A percentile compares a stretch with the other conserved stretches of the same genome.
Evolutionary conservation across 1,140 invertebrate genomes (phyloP).

Genomic region (Archegozetes longisetosus): DNA sequence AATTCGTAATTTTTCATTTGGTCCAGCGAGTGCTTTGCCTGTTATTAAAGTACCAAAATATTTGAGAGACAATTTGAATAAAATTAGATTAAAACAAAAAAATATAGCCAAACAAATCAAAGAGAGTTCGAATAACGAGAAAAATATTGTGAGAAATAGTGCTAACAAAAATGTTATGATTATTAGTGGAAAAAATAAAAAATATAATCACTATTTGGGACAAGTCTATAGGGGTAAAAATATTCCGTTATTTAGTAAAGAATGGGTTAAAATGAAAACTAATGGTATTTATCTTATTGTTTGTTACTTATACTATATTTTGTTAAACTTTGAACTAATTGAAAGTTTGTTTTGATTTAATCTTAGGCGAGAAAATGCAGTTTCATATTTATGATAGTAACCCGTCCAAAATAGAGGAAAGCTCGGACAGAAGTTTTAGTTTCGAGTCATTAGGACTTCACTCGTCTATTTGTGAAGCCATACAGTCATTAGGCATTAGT

Average conservation of each 20-base stretch:
- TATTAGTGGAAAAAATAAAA: no score
- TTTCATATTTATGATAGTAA: conserved; percentile 13
- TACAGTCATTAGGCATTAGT: conserved; percentile 1
- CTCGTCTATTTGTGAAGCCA: conserved; percentile 1
- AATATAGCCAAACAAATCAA: no score
- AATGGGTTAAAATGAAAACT: conserved; percentile 17
- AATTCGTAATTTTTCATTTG: no score
- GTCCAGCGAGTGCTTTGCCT: no score
- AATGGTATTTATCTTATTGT: conserved; percentile 8
- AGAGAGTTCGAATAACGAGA: no score
- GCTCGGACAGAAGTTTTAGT: background rate
- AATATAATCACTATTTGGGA: conserved; percentile 21
- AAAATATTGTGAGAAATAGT: no score
- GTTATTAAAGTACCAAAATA: background rate
- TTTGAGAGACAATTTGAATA: background rate
- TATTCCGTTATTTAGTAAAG: conserved; percentile 18
- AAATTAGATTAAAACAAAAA: no score
- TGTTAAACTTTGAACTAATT: background rate
- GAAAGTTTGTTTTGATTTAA: background rate
- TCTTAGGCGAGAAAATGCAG: conserved; percentile 2
- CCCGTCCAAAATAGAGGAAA: conserved; percentile 10
- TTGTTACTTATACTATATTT: background rate
- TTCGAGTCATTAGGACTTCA: conserved; percentile 4
- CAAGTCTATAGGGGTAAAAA: conserved; percentile 19
- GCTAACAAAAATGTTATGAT: no score